Evolutionary conservation across 1,140 invertebrate species (phyloP), one percentile per base, ranked within the genome.

Genomic region (Agrypnia vestita): DNA sequence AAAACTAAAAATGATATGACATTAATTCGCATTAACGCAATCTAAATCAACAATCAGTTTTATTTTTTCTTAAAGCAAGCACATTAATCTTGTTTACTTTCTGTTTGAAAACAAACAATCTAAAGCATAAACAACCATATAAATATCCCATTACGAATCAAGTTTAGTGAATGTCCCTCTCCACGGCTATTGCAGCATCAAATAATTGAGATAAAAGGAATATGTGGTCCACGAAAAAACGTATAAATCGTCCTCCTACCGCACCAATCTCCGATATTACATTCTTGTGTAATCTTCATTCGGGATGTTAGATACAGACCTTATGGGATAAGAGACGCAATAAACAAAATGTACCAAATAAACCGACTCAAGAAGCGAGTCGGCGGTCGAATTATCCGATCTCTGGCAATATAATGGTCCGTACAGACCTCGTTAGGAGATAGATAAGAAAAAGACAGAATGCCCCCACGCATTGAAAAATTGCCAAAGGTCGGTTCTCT

Each of bases 391-490:
- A 73, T 55, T 53, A 80, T 82, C 76, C 69, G 71, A 80, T 78
- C 78, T 78, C 75, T 75, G 69, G 74, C 71, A 78, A 80, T 80
- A 78, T 80, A 73, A 82, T 73, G 67, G n/a, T 71, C 67, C 43
- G 47, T 71, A 71, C 15, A 49, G 46, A 71, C 17, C 44, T 12
- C n/a, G 46, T 71, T 47, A 71, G 47, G 46, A 49, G 46, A 71
- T 15, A 49, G 46, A 69, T 69, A 69, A 71, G 46, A 19, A 49
- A 19, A 46, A 71, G n/a, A 71, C 17, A 49, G 8, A 49, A 71
- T 17, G 9, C 13, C 9, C n/a, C 62, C 46, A 59, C 6, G 3
- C 11, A 59, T 15, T 59, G 21, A 21, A 59, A 59, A 59, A 7
- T 59, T 8, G 25, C 6, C 25, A 35, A 35, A 35, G 25, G 25